Conservation (phyloP, 2,113 vertebrate species). For the Thymallus thymallus region DNA sequence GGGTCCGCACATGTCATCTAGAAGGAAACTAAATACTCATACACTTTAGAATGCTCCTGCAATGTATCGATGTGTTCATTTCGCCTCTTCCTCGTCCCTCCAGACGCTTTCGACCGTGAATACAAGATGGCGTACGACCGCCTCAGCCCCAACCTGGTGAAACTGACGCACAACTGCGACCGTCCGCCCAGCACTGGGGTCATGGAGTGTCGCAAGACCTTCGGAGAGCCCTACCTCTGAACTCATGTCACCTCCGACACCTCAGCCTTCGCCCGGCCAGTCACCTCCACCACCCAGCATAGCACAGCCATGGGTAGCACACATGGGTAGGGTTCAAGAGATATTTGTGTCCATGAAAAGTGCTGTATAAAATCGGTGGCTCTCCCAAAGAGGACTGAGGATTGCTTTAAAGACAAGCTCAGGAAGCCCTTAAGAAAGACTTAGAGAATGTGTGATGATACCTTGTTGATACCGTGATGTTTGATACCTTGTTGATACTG, state of each 20-base stretch:
- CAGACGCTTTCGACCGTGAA: slow-evolving; percentile 95
- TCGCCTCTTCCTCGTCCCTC: slow-evolving; percentile 2
- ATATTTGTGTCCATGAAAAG: too few relatives aligned
- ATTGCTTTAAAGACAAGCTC: slow-evolving; percentile 49
- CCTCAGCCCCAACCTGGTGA: slow-evolving; percentile 86
- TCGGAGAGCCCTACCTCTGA: slow-evolving; percentile 93
- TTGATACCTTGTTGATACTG: too few relatives aligned
- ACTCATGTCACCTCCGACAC: background rate
- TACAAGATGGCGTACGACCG: slow-evolving; percentile 96
- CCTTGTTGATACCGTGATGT: background rate
- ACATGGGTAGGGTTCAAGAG: background rate
- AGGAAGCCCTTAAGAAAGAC: slow-evolving; percentile 48
- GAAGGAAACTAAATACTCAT: too few relatives aligned
- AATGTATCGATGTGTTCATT: too few relatives aligned
- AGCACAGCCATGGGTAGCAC: background rate
- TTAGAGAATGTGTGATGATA: slow-evolving; percentile 25
- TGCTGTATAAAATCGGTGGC: too few relatives aligned
- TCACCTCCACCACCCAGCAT: background rate
- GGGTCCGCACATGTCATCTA: too few relatives aligned
- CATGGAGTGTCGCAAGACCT: slow-evolving; percentile 93
- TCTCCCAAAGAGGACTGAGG: background rate
- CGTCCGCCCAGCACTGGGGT: slow-evolving; percentile 91
- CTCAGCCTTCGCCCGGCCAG: too few relatives aligned
- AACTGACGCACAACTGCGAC: slow-evolving; percentile 93
- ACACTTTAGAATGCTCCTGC: background rate